Conservation (phyloP, 1,140 invertebrate species). For the Microplitis demolitor region DNA sequence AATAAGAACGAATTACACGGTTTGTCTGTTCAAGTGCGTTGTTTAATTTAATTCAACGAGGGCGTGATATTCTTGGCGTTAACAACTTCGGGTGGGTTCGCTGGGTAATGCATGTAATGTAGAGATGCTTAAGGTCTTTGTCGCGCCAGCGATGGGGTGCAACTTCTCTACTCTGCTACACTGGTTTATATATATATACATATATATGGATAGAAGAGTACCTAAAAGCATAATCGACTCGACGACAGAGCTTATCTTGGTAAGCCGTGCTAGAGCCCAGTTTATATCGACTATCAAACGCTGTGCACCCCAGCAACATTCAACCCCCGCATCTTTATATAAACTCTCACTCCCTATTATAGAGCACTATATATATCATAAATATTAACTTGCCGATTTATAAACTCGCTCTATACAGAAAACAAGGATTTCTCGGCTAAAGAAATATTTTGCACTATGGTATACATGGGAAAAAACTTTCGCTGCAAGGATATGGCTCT, state of each 20-base stretch:
- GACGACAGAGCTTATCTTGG: slow-evolving; percentile 57
- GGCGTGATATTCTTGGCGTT: neutral
- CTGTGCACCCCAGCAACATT: slow-evolving; percentile 19
- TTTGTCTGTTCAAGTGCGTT: slow-evolving; percentile 1
- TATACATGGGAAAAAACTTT: too few species aligned
- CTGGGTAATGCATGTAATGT: too few species aligned
- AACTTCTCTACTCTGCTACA: too few species aligned
- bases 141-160: too few species aligned
- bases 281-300: slow-evolving; percentile 35
- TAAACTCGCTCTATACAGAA: neutral
- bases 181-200: neutral
- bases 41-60: slow-evolving; percentile 3
- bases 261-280: slow-evolving; percentile 40
- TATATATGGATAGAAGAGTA: neutral
- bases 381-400: slow-evolving; percentile 6
- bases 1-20: neutral
- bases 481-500: too few species aligned
- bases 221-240: slow-evolving; percentile 46
- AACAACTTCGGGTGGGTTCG: neutral
- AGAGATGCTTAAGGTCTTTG: too few species aligned
- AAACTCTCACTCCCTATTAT: neutral
- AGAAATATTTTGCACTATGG: too few species aligned
- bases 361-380: neutral
- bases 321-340: slow-evolving; percentile 7
- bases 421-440: too few species aligned